Percentiles rank a stretch among this genome's conserved stretches.
phyloP scores from a whole-genome alignment of 2,113 vertebrate species.

The Condylura cristata region DNA sequence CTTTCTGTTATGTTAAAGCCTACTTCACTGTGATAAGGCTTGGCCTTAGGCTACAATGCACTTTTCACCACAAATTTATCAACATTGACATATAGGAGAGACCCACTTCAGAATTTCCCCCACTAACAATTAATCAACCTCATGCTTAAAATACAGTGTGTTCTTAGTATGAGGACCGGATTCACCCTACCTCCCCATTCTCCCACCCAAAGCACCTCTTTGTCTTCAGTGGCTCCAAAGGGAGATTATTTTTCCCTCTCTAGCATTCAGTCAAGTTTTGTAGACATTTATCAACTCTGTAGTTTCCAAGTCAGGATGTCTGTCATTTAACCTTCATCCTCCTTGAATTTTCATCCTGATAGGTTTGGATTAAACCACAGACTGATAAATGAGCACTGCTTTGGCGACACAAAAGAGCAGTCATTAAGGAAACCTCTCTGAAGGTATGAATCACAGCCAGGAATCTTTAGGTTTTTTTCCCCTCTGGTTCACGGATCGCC shows the following conservation, averaged over 20 bases:
- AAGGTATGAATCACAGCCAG: conserved; percentile 78
- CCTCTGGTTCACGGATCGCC: not conserved
- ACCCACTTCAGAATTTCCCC: conserved; percentile 58
- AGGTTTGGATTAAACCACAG: conserved; percentile 79
- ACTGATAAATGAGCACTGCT: conserved; percentile 76
- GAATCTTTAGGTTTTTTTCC: conserved; percentile 31
- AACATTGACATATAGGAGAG: conserved; percentile 49
- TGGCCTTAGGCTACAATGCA: conserved; percentile 71
- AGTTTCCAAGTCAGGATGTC: conserved; percentile 58
- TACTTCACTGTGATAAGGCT: conserved; percentile 69
- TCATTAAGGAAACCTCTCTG: conserved; percentile 78
- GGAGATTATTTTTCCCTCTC: conserved; percentile 39
- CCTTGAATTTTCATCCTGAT: conserved; percentile 80
- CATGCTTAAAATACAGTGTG: conserved; percentile 68
- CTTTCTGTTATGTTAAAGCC: conserved; percentile 53
- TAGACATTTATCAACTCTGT: conserved; percentile 56
- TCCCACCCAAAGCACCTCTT: not conserved
- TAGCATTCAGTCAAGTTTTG: conserved; percentile 65
- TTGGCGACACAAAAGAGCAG: conserved; percentile 72
- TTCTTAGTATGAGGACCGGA: conserved; percentile 7
- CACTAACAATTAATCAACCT: conserved; percentile 73
- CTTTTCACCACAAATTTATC: conserved; percentile 72
- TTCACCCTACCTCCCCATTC: not conserved
- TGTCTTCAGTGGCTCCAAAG: conserved; percentile 59
- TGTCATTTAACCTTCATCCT: conserved; percentile 82